A percentile compares a stretch with the other conserved stretches of the same genome.
These are phyloP conservation scores for Ormyrus labotus DNA, from an alignment of 2,888 invertebrate genomes.

Conservation along the genomic window DNA sequence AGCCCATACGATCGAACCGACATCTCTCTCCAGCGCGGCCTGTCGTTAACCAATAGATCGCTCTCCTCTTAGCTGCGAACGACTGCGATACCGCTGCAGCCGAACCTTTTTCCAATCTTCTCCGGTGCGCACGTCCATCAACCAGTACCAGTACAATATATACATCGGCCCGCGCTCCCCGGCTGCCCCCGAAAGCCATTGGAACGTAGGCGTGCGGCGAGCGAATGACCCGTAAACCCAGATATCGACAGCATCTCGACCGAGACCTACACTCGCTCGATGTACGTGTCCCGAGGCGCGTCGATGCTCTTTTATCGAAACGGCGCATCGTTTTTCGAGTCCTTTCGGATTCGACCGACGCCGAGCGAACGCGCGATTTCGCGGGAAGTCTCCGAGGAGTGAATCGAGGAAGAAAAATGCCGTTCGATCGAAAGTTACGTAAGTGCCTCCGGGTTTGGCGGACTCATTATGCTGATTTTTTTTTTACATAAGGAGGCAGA, in stretches of 20 bases:
- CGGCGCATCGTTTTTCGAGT: background rate
- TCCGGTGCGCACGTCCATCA: background rate
- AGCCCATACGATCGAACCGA: too few relatives aligned
- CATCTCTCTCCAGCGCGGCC: too few relatives aligned
- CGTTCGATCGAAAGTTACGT: background rate
- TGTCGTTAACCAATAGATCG: too few relatives aligned
- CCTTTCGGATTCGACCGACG: slow-evolving; percentile 22
- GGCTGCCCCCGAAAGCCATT: slow-evolving; percentile 14
- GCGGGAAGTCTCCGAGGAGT: too few relatives aligned
- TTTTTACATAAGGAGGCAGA: too few relatives aligned
- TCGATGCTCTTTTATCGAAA: background rate
- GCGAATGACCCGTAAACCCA: slow-evolving; percentile 46
- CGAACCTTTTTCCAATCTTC: too few relatives aligned
- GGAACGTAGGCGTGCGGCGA: background rate
- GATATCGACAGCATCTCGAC: slow-evolving; percentile 38
- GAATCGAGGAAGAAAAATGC: background rate
- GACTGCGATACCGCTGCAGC: too few relatives aligned
- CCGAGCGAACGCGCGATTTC: background rate
- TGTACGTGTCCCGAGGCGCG: slow-evolving; percentile 1
- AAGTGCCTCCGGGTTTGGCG: background rate
- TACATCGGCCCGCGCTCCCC: background rate
- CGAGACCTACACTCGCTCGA: slow-evolving; percentile 27
- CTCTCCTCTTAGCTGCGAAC: too few relatives aligned
- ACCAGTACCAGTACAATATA: too few relatives aligned
- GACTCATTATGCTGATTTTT: background rate